A percentile compares a stretch with the other conserved stretches of the same genome.
These are phyloP conservation scores for Pleuronectes platessa DNA, from an alignment of 2,113 vertebrate genomes.

Conservation along the genomic window DNA sequence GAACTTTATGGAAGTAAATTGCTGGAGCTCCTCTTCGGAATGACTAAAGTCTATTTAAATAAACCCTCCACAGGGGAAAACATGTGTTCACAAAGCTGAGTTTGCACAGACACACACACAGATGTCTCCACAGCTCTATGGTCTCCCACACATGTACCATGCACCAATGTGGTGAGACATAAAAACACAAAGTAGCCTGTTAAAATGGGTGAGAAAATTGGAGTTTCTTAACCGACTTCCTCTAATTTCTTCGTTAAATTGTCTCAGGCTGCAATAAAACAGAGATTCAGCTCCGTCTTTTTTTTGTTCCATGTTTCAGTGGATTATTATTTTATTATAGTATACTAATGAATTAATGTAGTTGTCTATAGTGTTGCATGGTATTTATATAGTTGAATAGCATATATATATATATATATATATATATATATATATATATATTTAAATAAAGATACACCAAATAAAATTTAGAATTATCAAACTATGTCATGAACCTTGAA, in stretches of 20 bases:
- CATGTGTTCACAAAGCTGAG: neutral
- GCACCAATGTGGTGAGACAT: slow-evolving; percentile 44
- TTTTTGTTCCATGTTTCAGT: slow-evolving; percentile 11
- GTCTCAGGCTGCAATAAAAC: slow-evolving; percentile 22
- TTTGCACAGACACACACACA: slow-evolving; percentile 16
- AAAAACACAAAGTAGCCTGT: slow-evolving; percentile 46
- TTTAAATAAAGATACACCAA: neutral
- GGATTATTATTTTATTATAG: neutral
- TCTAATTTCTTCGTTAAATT: slow-evolving; percentile 48
- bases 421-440: too few species aligned
- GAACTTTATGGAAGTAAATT: neutral
- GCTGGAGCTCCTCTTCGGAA: neutral
- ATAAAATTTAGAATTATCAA: neutral
- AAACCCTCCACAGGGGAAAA: neutral
- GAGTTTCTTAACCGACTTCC: slow-evolving; percentile 28
- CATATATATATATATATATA: too few species aligned
- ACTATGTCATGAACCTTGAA: neutral
- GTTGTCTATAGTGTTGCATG: neutral
- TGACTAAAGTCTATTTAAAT: neutral
- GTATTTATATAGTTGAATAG: neutral
- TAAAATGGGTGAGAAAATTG: slow-evolving; percentile 40
- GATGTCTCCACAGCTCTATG: slow-evolving; percentile 20
- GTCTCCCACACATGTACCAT: slow-evolving; percentile 41
- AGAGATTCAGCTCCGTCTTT: neutral
- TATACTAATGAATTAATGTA: neutral